phyloP scores from a whole-genome alignment of 2,113 vertebrate species.

The Proterorhinus semilunaris region DNA sequence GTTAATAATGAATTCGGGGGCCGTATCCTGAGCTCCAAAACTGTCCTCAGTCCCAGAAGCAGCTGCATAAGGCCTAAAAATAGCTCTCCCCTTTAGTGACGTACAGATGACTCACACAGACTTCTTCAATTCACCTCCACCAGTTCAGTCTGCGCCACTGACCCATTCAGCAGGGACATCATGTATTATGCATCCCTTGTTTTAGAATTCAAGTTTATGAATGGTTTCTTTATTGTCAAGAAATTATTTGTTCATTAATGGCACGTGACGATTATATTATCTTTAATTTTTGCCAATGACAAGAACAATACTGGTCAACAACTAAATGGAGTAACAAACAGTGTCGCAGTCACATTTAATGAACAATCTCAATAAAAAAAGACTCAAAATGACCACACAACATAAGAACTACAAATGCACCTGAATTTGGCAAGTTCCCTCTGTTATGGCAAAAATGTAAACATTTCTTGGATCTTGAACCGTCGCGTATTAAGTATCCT shows the following conservation, averaged over 20 bases:
- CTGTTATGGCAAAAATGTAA: no score
- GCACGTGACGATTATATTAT: not conserved
- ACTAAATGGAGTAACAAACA: not conserved
- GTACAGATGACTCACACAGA: conserved; percentile 69
- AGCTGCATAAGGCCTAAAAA: conserved; percentile 63
- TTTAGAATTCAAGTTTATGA: not conserved
- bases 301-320: not conserved
- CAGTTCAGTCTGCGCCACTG: conserved; percentile 6
- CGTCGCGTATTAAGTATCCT: no score
- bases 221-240: not conserved
- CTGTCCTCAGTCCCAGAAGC: conserved; percentile 48
- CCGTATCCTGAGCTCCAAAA: conserved; percentile 33
- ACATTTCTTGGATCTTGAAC: no score
- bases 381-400: not conserved
- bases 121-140: conserved; percentile 22
- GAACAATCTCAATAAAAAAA: not conserved
- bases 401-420: no score
- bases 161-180: not conserved
- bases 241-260: not conserved
- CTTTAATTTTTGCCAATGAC: not conserved
- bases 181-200: not conserved
- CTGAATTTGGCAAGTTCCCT: no score
- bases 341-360: not conserved
- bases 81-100: conserved; percentile 59
- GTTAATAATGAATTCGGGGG: conserved; percentile 43